These are phyloP conservation scores for Podarcis siculus DNA, from an alignment of 2,797 vertebrate genomes.

Conservation along the genomic window DNA sequence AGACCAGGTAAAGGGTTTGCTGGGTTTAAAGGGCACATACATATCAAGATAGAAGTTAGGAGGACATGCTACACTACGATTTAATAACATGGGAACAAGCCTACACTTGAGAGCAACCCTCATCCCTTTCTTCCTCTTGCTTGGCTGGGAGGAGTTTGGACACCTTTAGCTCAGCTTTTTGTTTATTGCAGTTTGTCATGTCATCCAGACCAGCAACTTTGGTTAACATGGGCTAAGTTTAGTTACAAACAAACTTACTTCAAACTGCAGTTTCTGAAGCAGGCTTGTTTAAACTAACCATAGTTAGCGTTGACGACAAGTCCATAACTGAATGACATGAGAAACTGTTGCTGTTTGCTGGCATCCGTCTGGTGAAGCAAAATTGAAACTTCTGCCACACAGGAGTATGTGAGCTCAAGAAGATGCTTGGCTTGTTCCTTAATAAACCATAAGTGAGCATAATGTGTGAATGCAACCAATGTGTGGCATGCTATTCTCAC, in stretches of 20 bases:
- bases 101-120: background rate
- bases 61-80: background rate
- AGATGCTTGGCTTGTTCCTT: background rate
- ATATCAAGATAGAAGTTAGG: background rate
- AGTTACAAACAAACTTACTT: background rate
- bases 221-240: background rate
- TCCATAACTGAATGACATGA: background rate
- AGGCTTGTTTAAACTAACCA: background rate
- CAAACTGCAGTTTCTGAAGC: background rate
- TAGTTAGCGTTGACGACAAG: background rate
- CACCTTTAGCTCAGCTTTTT: background rate
- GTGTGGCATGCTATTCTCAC: background rate
- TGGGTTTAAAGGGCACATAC: background rate
- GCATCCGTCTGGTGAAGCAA: background rate
- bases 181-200: background rate
- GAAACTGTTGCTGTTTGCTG: background rate
- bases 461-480: background rate
- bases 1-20: background rate
- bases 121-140: background rate
- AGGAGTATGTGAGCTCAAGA: background rate
- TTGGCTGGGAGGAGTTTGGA: background rate
- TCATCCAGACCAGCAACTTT: background rate
- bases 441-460: background rate
- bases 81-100: background rate
- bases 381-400: background rate